Percentiles rank a stretch among this genome's conserved stretches.
Conservation (phyloP, 1,140 invertebrate species). For the Oncopodura yosiiana region DNA sequence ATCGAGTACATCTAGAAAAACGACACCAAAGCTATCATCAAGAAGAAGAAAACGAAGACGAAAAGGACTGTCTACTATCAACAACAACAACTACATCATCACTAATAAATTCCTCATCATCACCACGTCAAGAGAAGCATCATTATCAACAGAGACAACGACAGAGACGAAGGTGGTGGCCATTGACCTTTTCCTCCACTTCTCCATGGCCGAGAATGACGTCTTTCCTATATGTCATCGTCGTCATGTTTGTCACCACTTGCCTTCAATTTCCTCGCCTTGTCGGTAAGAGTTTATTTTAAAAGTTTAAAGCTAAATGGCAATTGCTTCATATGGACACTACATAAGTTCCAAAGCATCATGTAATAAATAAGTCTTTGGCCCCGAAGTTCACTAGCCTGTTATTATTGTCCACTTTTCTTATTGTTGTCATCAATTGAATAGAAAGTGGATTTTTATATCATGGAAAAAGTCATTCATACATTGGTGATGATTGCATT, state of each 20-base stretch:
- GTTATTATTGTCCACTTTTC: background rate
- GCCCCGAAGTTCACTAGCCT: background rate
- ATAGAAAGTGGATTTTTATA: background rate
- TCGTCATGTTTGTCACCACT: slow-evolving; percentile 23
- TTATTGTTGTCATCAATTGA: background rate
- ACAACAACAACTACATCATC: no score
- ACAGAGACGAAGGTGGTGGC: slow-evolving; percentile 19
- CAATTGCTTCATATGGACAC: background rate
- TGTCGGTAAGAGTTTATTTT: slow-evolving; percentile 28
- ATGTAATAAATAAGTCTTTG: background rate
- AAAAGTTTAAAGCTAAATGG: no score
- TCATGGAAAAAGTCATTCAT: background rate
- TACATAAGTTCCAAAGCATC: background rate
- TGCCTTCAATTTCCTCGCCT: slow-evolving; percentile 27
- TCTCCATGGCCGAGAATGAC: slow-evolving; percentile 30
- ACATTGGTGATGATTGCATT: no score
- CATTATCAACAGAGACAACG: no score
- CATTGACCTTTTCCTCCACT: slow-evolving; percentile 16
- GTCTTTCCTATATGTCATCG: slow-evolving; percentile 32
- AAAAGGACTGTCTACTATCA: no score
- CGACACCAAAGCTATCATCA: no score
- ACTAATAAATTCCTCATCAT: no score
- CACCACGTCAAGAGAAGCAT: no score
- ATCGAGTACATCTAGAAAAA: no score
- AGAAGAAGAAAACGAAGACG: no score